phyloP scores from a whole-genome alignment of 2,888 invertebrate species.

The Protodeltote pygarga region DNA sequence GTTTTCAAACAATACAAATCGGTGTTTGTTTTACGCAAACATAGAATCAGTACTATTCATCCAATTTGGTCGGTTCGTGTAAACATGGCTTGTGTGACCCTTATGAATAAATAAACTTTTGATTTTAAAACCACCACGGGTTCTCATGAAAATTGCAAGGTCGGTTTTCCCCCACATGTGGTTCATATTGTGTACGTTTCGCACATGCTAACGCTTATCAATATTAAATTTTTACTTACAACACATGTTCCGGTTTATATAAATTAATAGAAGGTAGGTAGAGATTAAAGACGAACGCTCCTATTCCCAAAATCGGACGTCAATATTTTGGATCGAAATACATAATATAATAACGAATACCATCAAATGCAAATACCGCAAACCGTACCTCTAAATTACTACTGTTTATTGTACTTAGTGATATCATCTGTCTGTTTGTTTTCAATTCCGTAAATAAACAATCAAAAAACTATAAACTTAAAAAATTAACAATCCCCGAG shows the following conservation, averaged over 20 bases:
- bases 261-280: neutral
- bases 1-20: slow-evolving; percentile 34
- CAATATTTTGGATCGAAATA: too few species aligned
- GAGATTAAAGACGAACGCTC: too few species aligned
- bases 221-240: slow-evolving; percentile 34
- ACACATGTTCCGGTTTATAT: slow-evolving; percentile 1
- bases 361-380: too few species aligned
- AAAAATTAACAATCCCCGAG: too few species aligned
- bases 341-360: too few species aligned
- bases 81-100: slow-evolving; percentile 36
- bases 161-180: slow-evolving; percentile 10
- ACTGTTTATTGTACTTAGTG: too few species aligned
- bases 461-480: too few species aligned
- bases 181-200: slow-evolving; percentile 8
- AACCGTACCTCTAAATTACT: too few species aligned
- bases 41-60: slow-evolving; percentile 32
- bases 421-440: too few species aligned
- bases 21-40: slow-evolving; percentile 34
- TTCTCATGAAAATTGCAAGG: slow-evolving; percentile 47
- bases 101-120: slow-evolving; percentile 53
- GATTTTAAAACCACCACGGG: slow-evolving; percentile 47
- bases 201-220: slow-evolving; percentile 9
- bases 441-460: too few species aligned
- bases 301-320: too few species aligned
- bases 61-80: slow-evolving; percentile 31